Conservation (phyloP, 2,113 vertebrate species). For the Channa maculata region DNA sequence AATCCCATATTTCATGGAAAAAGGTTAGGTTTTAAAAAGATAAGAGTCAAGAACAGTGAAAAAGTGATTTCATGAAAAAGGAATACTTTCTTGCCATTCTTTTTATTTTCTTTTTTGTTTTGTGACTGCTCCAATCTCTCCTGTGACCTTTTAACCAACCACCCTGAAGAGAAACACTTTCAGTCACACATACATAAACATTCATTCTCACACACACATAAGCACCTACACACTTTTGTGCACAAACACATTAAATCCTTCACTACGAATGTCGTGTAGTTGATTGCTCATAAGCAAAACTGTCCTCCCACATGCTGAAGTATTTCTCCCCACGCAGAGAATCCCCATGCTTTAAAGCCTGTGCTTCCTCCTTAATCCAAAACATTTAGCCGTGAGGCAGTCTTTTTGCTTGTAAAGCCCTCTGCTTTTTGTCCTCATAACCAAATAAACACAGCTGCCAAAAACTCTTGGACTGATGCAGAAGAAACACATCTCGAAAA, state of each 20-base stretch:
- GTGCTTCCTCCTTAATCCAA: constrained; percentile 55
- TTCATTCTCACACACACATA: constrained; percentile 12
- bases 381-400: constrained; percentile 68
- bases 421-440: constrained; percentile 69
- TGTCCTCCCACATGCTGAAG: constrained; percentile 58
- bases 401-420: constrained; percentile 60
- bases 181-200: constrained; percentile 1
- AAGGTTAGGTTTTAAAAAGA: too few species aligned
- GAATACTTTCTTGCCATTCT: too few species aligned
- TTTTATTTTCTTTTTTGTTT: too few species aligned
- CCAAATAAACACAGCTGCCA: constrained; percentile 79
- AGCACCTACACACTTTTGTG: background rate
- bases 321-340: constrained; percentile 56
- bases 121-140: too few species aligned
- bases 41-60: too few species aligned
- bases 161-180: constrained; percentile 9
- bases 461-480: constrained; percentile 37
- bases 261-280: constrained; percentile 37
- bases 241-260: background rate
- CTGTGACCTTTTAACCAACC: constrained; percentile 5
- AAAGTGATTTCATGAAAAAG: too few species aligned
- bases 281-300: constrained; percentile 44
- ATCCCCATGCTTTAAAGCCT: constrained; percentile 63
- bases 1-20: too few species aligned
- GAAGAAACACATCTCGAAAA: constrained; percentile 34